phyloP scores from a whole-genome alignment of 92 coral and sea anemone genomes.

The Epizoanthus rinbou region DNA sequence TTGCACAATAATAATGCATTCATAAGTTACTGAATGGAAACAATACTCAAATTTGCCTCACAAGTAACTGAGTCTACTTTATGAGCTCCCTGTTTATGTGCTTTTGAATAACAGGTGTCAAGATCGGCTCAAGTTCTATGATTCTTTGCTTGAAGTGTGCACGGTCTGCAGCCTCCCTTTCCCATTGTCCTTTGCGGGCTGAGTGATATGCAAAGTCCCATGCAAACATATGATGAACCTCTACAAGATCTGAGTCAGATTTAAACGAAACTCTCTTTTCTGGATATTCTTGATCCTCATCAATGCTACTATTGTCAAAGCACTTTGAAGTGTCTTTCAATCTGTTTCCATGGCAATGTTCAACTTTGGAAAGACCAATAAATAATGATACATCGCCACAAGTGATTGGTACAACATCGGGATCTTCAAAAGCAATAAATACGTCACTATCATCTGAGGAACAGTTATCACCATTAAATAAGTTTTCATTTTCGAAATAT shows the following conservation, averaged over 20 bases:
- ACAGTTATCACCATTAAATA: conserved; percentile 10
- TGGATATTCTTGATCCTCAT: neutral
- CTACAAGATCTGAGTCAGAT: conserved; percentile 63
- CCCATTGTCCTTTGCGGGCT: conserved; percentile 94
- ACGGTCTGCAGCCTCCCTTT: conserved; percentile 77
- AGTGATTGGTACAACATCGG: neutral
- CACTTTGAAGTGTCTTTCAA: neutral
- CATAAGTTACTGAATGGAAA: too few species aligned
- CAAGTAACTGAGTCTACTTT: neutral
- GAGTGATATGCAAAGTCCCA: conserved; percentile 91
- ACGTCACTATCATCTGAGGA: conserved; percentile 31
- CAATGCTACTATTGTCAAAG: neutral
- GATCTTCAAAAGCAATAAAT: conserved; percentile 27
- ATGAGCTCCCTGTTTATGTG: neutral
- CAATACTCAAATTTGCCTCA: neutral
- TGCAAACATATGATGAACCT: conserved; percentile 64
- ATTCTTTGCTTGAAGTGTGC: conserved; percentile 81
- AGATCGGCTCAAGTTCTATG: conserved; percentile 63
- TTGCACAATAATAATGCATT: too few species aligned
- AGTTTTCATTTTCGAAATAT: neutral
- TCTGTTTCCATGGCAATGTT: neutral
- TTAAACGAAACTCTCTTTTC: conserved; percentile 74
- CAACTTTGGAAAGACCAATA: neutral
- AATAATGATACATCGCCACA: conserved; percentile 1
- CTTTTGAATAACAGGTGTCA: conserved; percentile 71